These are phyloP conservation scores for Nemotelus pantherinus DNA, from an alignment of 2,888 invertebrate species.

Conservation along the genomic window DNA sequence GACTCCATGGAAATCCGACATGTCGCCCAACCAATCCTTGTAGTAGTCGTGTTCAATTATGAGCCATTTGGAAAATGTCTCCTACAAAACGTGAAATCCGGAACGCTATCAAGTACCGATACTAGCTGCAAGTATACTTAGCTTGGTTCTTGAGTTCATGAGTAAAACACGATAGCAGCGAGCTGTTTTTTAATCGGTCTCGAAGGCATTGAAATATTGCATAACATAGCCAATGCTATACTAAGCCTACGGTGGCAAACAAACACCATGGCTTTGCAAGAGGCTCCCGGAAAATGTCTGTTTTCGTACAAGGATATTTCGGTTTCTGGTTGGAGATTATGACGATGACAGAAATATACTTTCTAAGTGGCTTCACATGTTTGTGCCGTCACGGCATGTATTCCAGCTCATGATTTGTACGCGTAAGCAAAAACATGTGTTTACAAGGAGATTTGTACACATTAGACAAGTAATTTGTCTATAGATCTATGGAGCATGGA, in stretches of 20 bases:
- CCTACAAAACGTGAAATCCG: conserved; percentile 2
- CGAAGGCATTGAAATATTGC: conserved; percentile 12
- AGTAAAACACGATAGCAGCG: neutral
- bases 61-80: conserved; percentile 39
- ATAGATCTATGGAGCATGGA: neutral
- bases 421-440: conserved; percentile 7
- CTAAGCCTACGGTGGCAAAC: neutral
- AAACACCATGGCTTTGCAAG: neutral
- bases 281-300: neutral
- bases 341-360: neutral
- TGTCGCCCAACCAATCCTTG: neutral
- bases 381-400: neutral
- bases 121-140: neutral
- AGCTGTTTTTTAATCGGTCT: conserved; percentile 10
- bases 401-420: conserved; percentile 7
- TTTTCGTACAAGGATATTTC: conserved; percentile 8
- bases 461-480: conserved; percentile 4
- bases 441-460: conserved; percentile 9
- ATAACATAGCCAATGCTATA: neutral
- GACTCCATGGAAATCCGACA: no score
- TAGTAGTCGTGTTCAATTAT: conserved; percentile 1
- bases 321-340: conserved; percentile 3
- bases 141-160: neutral
- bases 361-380: conserved; percentile 9
- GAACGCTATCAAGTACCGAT: neutral